phyloP scores from a whole-genome alignment of 2,888 invertebrate genomes.

The Leptopilina syphax region DNA sequence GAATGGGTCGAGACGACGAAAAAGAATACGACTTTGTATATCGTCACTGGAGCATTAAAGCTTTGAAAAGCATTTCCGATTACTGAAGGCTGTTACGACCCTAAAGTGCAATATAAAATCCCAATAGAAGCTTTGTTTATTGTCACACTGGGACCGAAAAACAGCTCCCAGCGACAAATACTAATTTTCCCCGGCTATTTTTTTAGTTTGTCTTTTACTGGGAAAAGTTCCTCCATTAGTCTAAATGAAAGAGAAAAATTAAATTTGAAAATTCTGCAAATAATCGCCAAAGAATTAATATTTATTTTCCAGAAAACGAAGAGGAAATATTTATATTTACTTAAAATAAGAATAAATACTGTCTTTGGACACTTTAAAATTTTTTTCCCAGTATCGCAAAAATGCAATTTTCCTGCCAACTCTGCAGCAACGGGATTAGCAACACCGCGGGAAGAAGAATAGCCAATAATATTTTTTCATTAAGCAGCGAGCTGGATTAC shows the following conservation, averaged over 20 bases:
- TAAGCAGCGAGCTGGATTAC: constrained; percentile 67
- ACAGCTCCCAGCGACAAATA: constrained; percentile 1
- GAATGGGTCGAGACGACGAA: constrained; percentile 39
- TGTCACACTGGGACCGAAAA: neutral
- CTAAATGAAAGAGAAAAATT: neutral
- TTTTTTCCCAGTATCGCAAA: constrained; percentile 50
- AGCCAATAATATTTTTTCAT: constrained; percentile 72
- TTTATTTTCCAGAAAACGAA: neutral
- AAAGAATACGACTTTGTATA: constrained; percentile 39
- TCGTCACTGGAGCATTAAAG: constrained; percentile 44
- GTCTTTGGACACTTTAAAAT: constrained; percentile 45
- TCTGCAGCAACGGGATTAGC: constrained; percentile 49
- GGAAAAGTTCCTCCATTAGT: neutral
- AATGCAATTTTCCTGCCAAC: constrained; percentile 57
- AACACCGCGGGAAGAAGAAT: constrained; percentile 58
- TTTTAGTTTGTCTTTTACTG: neutral
- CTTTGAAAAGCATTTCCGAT: constrained; percentile 55
- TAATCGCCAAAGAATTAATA: too few species aligned
- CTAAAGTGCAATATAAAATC: constrained; percentile 27
- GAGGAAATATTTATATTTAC: neutral
- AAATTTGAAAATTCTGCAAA: neutral
- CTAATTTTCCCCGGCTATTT: constrained; percentile 30
- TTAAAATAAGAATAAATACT: constrained; percentile 40
- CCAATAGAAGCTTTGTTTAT: constrained; percentile 23
- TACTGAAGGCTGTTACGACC: constrained; percentile 39